phyloP scores from a whole-genome alignment of 2,113 vertebrate species.

The Ictalurus furcatus region DNA sequence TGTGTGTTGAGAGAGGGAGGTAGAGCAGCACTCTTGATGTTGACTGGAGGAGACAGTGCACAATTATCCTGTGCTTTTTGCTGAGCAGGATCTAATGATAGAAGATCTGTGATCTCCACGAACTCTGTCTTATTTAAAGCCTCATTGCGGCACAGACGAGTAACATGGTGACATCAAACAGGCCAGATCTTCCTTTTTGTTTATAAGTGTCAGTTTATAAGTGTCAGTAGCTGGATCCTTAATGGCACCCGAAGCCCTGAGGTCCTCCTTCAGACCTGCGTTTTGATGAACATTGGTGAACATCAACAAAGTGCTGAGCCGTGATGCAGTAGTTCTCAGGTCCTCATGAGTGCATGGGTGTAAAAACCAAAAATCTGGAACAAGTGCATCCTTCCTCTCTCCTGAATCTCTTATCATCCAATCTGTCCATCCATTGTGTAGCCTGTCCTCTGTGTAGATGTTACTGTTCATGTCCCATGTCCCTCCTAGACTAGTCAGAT shows the following conservation, averaged over 20 bases:
- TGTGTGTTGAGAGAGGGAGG: neutral
- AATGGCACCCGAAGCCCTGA: too few species aligned
- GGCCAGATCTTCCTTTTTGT: neutral
- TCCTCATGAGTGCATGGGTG: neutral
- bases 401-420: neutral
- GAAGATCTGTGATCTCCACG: slow-evolving; percentile 2
- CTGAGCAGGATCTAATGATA: slow-evolving; percentile 13
- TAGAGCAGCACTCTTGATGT: slow-evolving; percentile 13
- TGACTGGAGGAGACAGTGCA: slow-evolving; percentile 15
- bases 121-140: slow-evolving; percentile 17
- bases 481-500: neutral
- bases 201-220: neutral
- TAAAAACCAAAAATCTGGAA: neutral
- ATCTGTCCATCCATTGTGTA: neutral
- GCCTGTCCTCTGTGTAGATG: neutral
- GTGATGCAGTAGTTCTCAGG: neutral
- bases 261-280: neutral
- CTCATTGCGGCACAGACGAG: slow-evolving; percentile 9
- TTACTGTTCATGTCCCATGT: neutral
- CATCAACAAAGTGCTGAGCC: neutral
- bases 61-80: slow-evolving; percentile 6
- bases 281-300: neutral
- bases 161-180: neutral
- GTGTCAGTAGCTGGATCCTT: neutral
- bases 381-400: neutral